Evolutionary conservation across 2,113 vertebrate genomes (phyloP).

Genomic region (Crotophaga sulcirostris): DNA sequence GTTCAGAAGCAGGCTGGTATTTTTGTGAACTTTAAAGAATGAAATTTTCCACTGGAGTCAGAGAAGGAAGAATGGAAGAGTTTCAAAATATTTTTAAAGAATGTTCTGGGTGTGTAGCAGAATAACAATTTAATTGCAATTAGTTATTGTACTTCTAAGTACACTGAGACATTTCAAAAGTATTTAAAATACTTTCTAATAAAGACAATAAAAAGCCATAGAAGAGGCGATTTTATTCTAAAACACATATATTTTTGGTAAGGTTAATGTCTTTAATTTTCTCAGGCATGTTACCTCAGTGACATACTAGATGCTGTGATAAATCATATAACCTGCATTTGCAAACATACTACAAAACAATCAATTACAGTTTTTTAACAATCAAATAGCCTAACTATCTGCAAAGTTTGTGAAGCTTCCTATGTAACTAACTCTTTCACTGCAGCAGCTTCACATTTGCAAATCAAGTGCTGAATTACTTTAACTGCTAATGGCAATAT

Average conservation of each 20-base stretch:
- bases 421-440: background rate
- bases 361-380: background rate
- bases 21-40: background rate
- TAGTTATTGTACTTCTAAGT: background rate
- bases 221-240: background rate
- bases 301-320: background rate
- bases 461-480: background rate
- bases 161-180: background rate
- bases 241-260: background rate
- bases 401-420: background rate
- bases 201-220: background rate
- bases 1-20: background rate
- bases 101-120: background rate
- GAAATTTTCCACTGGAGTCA: conserved; percentile 61
- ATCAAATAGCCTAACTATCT: background rate
- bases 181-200: background rate
- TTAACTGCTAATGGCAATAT: background rate
- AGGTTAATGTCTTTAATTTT: background rate
- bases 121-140: background rate
- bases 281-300: background rate
- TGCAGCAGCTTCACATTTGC: background rate
- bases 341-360: background rate
- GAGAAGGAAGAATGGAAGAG: background rate
- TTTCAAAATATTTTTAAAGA: conserved; percentile 14
- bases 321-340: background rate